Conservation (phyloP, 1,140 invertebrate genomes). For the Tachypleus tridentatus region DNA sequence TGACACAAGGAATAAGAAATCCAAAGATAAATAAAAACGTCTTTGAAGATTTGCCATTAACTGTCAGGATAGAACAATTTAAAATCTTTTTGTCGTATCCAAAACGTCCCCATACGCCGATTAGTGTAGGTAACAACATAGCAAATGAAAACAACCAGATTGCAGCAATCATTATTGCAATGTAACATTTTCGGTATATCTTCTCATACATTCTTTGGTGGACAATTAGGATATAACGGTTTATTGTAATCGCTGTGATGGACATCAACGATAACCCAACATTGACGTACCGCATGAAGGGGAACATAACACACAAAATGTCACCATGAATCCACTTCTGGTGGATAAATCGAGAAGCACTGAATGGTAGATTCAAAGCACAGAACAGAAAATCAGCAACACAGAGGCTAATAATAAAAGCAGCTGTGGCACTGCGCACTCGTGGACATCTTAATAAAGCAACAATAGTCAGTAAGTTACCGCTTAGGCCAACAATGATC, state of each 20-base stretch:
- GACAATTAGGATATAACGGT: conserved; percentile 48
- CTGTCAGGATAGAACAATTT: conserved; percentile 38
- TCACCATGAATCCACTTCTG: conserved; percentile 60
- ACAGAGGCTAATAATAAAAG: conserved; percentile 71
- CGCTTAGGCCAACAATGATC: conserved; percentile 13
- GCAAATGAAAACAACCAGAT: conserved; percentile 56
- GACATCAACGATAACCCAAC: conserved; percentile 71
- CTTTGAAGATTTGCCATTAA: conserved; percentile 56
- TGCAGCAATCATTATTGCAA: conserved; percentile 31
- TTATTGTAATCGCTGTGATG: conserved; percentile 78
- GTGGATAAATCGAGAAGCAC: conserved; percentile 3
- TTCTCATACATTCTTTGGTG: conserved; percentile 8
- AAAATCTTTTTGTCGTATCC: conserved; percentile 46
- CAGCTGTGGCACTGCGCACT: conserved; percentile 56
- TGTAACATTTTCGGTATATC: conserved; percentile 9
- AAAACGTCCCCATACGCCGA: conserved; percentile 66
- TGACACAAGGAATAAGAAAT: conserved; percentile 62
- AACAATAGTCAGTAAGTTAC: conserved; percentile 16
- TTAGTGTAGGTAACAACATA: conserved; percentile 55
- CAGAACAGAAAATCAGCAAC: conserved; percentile 75
- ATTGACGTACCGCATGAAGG: conserved; percentile 78
- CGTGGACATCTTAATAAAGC: conserved; percentile 8
- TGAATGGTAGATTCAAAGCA: conserved; percentile 56
- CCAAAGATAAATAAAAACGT: conserved; percentile 69
- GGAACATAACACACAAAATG: conserved; percentile 63